phyloP scores from a whole-genome alignment of 2,113 vertebrate genomes.

The Alouatta palliata region DNA sequence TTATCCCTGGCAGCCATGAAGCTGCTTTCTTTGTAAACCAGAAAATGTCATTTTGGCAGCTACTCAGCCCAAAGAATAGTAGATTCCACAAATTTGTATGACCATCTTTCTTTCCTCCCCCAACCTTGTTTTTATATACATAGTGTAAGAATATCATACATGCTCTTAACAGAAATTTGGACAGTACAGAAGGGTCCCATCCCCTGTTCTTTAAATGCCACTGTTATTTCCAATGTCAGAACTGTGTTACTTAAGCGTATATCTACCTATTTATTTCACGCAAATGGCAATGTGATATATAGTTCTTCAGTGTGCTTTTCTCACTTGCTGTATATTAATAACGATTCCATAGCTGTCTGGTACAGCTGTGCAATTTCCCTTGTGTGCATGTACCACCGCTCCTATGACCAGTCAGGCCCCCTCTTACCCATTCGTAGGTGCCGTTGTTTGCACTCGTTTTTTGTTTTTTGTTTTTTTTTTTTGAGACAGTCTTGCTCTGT shows the following conservation, averaged over 20 bases:
- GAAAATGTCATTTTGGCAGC: neutral
- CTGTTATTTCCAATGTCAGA: neutral
- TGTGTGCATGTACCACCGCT: fast-evolving
- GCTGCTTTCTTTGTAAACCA: neutral
- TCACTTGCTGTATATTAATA: neutral
- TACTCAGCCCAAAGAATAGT: neutral
- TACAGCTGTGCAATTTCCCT: neutral
- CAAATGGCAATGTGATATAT: neutral
- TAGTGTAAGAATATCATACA: neutral
- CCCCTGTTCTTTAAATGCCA: neutral
- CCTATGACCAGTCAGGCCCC: no score
- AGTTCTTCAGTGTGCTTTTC: neutral
- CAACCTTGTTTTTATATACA: neutral
- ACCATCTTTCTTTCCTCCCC: neutral
- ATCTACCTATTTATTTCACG: neutral
- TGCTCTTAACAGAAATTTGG: neutral
- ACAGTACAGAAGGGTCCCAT: neutral
- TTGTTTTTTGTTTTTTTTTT: no score
- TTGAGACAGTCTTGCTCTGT: no score
- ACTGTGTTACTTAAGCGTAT: neutral
- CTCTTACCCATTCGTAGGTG: no score
- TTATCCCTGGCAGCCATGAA: neutral
- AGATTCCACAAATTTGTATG: neutral
- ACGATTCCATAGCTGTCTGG: neutral
- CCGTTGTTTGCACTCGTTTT: neutral